phyloP scores from a whole-genome alignment of 2,797 vertebrate species.

The Dermochelys coriacea region DNA sequence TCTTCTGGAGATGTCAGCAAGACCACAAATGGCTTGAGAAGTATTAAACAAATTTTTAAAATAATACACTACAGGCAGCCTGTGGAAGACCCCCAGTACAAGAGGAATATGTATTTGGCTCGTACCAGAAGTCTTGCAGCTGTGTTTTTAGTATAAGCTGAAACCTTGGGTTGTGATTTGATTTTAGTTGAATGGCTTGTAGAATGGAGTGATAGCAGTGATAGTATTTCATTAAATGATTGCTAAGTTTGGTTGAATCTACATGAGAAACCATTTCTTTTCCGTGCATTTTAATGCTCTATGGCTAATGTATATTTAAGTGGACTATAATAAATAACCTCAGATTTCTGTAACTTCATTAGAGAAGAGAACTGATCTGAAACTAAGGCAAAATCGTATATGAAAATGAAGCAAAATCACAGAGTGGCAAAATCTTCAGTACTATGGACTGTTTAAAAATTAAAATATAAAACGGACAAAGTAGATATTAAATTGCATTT shows the following conservation, averaged over 20 bases:
- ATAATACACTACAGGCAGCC: constrained; percentile 56
- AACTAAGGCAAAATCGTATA: background rate
- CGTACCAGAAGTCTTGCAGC: constrained; percentile 34
- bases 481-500: constrained; percentile 47
- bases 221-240: background rate
- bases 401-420: background rate
- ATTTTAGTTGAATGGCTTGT: constrained; percentile 31
- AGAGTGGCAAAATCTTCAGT: background rate
- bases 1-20: constrained; percentile 60
- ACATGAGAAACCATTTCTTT: background rate
- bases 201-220: constrained; percentile 18
- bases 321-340: background rate
- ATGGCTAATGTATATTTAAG: background rate
- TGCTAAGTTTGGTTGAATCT: background rate
- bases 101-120: constrained; percentile 57
- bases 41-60: constrained; percentile 64
- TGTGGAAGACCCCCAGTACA: constrained; percentile 58
- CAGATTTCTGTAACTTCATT: background rate
- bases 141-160: constrained; percentile 58
- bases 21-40: constrained; percentile 66
- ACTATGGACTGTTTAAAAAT: background rate
- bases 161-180: constrained; percentile 21
- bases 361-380: background rate
- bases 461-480: constrained; percentile 31
- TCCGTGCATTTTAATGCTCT: background rate